Base-by-base conservation (phyloP, 2,797 vertebrate species). In the Cheirogaleus major region DNA sequence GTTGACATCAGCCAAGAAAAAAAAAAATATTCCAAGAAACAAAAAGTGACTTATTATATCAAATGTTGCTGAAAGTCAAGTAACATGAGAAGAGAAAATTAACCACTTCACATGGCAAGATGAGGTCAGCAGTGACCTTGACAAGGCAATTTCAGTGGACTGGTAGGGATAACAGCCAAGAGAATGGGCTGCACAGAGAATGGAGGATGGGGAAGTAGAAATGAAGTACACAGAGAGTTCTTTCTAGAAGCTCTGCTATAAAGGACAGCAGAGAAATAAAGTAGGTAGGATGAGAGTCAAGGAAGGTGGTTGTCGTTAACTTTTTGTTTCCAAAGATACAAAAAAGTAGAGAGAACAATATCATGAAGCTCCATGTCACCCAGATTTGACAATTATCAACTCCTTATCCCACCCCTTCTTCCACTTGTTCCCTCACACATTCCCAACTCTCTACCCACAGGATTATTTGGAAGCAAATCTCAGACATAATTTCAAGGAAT, bases 11-110 rank as follows among this genome's bases (percentile, higher is more conserved):
- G 27, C n/a, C n/a, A 73, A 87, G 81, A 72, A 63, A 65, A 94
- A 94, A 94, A 43, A 86, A 91, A 81, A 30, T 93, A 70, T 35
- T 72, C 75, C 52, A 89, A 57, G 20, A 70, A 81, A 84, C 43
- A 91, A 78, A 93, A 89, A 67, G n/a, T 72, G 57, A 67, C 20
- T 38, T 38, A 57, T 12, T 32, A 50, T 15, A 82, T 82, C 59
- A 55, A 57, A 70, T 69, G 22, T 50, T 90, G 69, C n/a, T 82
- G 52, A 76, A 81, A 95, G 59, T 67, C 69, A 90, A 92, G 32
- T 57, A 63, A 80, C 3, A 5, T 25, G 38, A 88, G 35, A 91
- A 88, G 61, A 82, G 17, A 72, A 30, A 93, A 84, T 38, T 2
- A 57, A 88, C 73, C n/a, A 20, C 32, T 23, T 35, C 41, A 30